Base-by-base conservation (phyloP, 2,797 vertebrate species). In the Mus caroli region DNA sequence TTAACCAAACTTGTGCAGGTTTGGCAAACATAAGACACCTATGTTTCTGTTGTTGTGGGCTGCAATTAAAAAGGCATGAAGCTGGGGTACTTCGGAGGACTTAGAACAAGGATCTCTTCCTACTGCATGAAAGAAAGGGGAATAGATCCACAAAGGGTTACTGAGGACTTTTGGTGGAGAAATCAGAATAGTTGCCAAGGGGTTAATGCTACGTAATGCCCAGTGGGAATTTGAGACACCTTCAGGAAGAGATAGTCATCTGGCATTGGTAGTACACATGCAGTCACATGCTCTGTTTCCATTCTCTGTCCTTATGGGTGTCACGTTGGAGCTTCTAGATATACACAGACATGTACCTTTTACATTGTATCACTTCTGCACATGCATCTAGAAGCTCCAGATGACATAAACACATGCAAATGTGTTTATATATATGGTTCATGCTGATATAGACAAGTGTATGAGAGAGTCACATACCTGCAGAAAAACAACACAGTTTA, bases 161-260 rank as follows among this genome's bases (percentile, higher is more conserved):
- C n/a, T 46, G 14, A 79, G 20, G 8, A 11, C 11, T 43, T 96
- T 90, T 62, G 28, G 4, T 4, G n/a, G 77, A 92, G 40, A 95
- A 92, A 20, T 69, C 17, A 90, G 31, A 79, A 22, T 82, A 83
- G 71, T 75, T 91, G 31, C 26, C 46, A 19, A 87, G 22, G 9
- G 58, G 14, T 86, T 78, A 82, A 52, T 92, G 24, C 91, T 83
- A 54, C 19, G 11, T 7, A 88, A 37, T 50, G 4, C 3, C 34
- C 1, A 6, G 26, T 40, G 69, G n/a, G 54, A 91, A 83, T 91
- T 78, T 10, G 46, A 83, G 31, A 40, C 64, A 83, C 24, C 71
- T 75, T 43, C n/a, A 69, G 56, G 26, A 79, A 34, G 28, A 73
- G 73, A 3, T 24, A 64, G n/a, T 24, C 43, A 60, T 86, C 69